These are phyloP conservation scores for Pygoscelis adeliae DNA, from an alignment of 2,113 vertebrate genomes.

Conservation along the genomic window DNA sequence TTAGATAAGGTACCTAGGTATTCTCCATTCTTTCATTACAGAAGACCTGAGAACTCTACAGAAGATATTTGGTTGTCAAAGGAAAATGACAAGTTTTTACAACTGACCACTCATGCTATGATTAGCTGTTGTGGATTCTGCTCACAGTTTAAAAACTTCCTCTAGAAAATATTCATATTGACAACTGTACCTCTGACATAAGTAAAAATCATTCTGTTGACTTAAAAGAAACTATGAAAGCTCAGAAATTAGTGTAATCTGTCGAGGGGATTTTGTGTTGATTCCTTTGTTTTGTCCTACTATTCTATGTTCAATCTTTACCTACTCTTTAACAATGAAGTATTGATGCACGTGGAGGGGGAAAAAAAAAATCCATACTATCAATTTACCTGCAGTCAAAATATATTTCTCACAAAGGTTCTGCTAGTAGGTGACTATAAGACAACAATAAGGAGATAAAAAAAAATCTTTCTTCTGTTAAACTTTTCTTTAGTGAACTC, in stretches of 20 bases:
- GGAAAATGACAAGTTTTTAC: background rate
- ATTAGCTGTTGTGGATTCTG: background rate
- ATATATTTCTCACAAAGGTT: background rate
- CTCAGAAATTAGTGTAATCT: background rate
- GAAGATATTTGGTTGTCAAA: background rate
- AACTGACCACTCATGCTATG: background rate
- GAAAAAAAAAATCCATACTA: background rate
- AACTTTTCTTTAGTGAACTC: background rate
- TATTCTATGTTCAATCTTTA: background rate
- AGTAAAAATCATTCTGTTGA: background rate
- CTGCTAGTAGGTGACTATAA: background rate
- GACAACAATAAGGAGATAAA: background rate
- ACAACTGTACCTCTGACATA: background rate
- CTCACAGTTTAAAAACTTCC: background rate
- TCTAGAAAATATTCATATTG: background rate
- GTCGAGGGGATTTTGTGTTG: fast-evolving
- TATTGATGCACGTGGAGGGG: fast-evolving
- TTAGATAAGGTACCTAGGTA: background rate
- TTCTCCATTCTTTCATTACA: background rate
- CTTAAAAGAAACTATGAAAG: background rate
- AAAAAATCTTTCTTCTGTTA: background rate
- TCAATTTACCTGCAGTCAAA: background rate
- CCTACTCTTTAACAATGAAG: background rate
- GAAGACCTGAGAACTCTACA: background rate
- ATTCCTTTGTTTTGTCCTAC: background rate